Conservation (phyloP, 2,797 vertebrate genomes). For the Lagorchestes hirsutus region DNA sequence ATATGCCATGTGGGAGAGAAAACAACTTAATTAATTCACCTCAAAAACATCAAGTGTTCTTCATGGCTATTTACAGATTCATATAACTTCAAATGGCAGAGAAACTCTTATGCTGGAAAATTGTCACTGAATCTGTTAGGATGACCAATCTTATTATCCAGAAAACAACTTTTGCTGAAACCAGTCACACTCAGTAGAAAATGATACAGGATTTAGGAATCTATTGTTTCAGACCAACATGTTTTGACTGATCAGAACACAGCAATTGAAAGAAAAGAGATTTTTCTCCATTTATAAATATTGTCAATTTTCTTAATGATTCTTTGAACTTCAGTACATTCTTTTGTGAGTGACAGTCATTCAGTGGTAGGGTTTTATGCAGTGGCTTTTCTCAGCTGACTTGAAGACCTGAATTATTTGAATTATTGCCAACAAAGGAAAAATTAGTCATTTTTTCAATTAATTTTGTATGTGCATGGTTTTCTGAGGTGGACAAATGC, state of each 20-base stretch:
- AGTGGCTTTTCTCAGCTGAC: constrained; percentile 59
- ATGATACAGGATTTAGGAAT: constrained; percentile 37
- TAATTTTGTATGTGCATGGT: constrained; percentile 69
- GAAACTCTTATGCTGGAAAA: constrained; percentile 70
- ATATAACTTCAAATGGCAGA: constrained; percentile 62
- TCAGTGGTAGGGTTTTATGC: constrained; percentile 42
- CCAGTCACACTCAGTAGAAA: constrained; percentile 72
- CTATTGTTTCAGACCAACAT: constrained; percentile 49
- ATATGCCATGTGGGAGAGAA: constrained; percentile 74
- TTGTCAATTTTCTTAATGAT: constrained; percentile 64
- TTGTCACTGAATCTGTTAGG: constrained; percentile 80
- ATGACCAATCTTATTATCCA: constrained; percentile 78
- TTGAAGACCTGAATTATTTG: constrained; percentile 46
- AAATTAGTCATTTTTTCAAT: constrained; percentile 62
- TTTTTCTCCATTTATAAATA: constrained; percentile 64
- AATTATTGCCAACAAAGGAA: constrained; percentile 29
- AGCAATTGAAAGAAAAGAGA: background rate
- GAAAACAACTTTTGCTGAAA: constrained; percentile 74
- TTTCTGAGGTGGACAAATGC: constrained; percentile 68
- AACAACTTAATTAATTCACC: constrained; percentile 82
- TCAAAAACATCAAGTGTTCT: constrained; percentile 81
- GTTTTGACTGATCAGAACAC: constrained; percentile 28
- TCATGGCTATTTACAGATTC: constrained; percentile 75
- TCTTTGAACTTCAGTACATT: constrained; percentile 47
- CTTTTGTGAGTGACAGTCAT: constrained; percentile 24